Evolutionary conservation across 2,797 vertebrate species (phyloP), one percentile per base, ranked within the genome.

Genomic region (Molossus alvarezi): DNA sequence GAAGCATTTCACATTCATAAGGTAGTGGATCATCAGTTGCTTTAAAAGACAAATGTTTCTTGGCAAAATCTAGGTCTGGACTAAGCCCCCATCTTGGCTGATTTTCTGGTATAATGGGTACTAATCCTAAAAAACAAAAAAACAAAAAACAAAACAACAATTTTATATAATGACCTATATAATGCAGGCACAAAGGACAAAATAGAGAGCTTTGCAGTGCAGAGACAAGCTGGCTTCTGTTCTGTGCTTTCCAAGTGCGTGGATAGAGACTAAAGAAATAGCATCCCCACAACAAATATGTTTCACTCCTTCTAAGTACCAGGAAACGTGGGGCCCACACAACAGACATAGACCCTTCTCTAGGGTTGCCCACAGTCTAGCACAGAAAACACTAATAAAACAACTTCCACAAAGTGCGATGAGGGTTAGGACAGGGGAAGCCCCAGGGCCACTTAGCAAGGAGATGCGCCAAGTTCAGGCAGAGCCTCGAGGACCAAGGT

Each of bases 31-130:
- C 77, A 41, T 69, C 93, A 84, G 37, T 90, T 73, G 10, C 58
- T 95, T 60, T 79, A 79, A 96, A 95, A 92, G 88, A 60, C 27
- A 80, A 72, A 60, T 80, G 67, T 89, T 93, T 93, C 83, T 94
- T 95, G 53, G 76, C 51, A 95, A 94, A 96, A 88, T 72, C 88
- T 82, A 51, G 37, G 13, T 57, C 27, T 94, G 53, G 45, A 69
- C 60, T 41, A 85, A 86, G 72, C 48, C n/a, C n/a, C 14, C 25
- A 27, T 64, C 60, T 14, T 14, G 33, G 12, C n/a, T 83, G 33
- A 15, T 29, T 67, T 82, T 95, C 48, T 95, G 41, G 33, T 58
- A n/a, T 37, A 60, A 45, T 71, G 15, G 20, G 21, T 57, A 76
- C 87, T 80, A 48, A 75, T 79, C 55, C 37, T 65, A 20, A 67